Evolutionary conservation across 2,113 vertebrate genomes (phyloP).

Genomic region (Phylloscopus whistleri): DNA sequence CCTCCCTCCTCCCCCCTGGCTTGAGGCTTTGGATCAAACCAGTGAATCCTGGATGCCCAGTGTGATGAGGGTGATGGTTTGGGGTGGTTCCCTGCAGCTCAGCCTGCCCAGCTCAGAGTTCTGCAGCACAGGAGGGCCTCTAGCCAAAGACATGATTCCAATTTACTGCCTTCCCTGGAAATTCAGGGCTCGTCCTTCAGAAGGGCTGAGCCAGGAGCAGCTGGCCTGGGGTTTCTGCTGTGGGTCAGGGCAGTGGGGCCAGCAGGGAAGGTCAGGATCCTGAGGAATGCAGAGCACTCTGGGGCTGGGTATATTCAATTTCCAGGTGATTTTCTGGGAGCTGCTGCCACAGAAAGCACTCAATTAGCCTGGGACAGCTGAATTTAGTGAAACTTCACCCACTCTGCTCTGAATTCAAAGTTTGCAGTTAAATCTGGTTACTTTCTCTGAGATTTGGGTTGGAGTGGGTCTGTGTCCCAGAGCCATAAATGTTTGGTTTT

Average conservation of each 20-base stretch:
- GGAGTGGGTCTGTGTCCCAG: rapidly evolving
- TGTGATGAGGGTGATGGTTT: not conserved
- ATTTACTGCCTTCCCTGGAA: not conserved
- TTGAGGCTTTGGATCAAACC: rapidly evolving
- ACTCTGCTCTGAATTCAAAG: not conserved
- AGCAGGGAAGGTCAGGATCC: not conserved
- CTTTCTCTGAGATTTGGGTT: not conserved
- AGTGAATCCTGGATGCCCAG: not conserved
- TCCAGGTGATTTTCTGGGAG: slow-evolving; percentile 21
- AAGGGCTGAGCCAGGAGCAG: not conserved
- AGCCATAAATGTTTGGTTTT: not conserved
- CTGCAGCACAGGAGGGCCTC: not conserved
- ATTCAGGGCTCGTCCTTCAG: not conserved
- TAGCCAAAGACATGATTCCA: not conserved
- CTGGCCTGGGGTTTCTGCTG: not conserved
- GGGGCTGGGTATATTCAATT: not conserved
- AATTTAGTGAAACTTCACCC: not conserved
- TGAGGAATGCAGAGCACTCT: not conserved
- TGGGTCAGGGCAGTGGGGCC: not conserved
- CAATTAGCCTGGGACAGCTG: not conserved
- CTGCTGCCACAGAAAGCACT: not conserved
- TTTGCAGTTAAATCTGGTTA: not conserved
- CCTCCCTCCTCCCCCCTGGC: not conserved
- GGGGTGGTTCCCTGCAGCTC: not conserved
- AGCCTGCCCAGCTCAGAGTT: not conserved